phyloP scores from a whole-genome alignment of 2,113 vertebrate species.

The Lampris megalopsis region DNA sequence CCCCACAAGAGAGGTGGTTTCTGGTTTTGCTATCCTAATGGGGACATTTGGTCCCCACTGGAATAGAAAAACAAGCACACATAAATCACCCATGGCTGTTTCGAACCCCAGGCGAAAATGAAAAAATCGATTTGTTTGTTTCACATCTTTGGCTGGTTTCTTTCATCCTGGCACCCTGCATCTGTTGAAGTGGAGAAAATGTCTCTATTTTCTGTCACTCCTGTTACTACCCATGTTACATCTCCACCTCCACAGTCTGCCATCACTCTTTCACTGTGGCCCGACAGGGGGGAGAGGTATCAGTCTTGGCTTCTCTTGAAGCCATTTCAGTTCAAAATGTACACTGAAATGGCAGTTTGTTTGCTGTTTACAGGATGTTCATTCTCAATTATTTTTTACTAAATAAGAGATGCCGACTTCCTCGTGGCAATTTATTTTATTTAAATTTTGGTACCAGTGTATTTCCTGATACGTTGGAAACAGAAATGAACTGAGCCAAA shows the following conservation, averaged over 20 bases:
- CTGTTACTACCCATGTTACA: slow-evolving; percentile 16
- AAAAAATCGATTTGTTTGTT: slow-evolving; percentile 14
- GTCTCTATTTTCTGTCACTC: slow-evolving; percentile 24
- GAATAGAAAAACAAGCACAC: neutral
- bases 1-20: too few relatives aligned
- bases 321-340: neutral
- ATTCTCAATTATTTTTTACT: neutral
- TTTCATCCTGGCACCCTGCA: slow-evolving; percentile 7
- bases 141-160: slow-evolving; percentile 12
- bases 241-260: slow-evolving; percentile 8
- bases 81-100: slow-evolving; percentile 15
- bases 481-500: too few relatives aligned
- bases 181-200: slow-evolving; percentile 2
- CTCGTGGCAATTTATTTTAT: too few relatives aligned
- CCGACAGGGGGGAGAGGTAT: too few relatives aligned
- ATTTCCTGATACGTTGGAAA: too few relatives aligned
- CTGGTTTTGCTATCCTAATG: too few relatives aligned
- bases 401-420: too few relatives aligned
- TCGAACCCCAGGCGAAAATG: slow-evolving; percentile 2
- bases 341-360: slow-evolving; percentile 27
- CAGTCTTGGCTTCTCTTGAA: too few relatives aligned
- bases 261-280: neutral
- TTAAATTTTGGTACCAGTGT: too few relatives aligned
- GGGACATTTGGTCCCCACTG: neutral
- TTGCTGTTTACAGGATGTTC: slow-evolving; percentile 2